Base-by-base conservation (phyloP, 2,888 invertebrate genomes). In the Sarcophaga carnaria region DNA sequence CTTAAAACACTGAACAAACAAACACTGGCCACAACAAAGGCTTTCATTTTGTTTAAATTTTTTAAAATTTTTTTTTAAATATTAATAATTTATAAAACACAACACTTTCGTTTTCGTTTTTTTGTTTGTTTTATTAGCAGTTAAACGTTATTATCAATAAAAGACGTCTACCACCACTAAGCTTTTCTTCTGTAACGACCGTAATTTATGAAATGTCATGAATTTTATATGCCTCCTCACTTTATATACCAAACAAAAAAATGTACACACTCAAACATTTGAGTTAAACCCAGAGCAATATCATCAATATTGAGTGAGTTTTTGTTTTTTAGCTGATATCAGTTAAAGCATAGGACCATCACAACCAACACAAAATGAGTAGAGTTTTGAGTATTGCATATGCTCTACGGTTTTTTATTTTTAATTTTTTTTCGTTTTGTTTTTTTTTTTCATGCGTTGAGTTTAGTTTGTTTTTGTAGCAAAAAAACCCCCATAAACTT, bases 21-120 rank as follows among this genome's bases (percentile, higher is more conserved):
- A 78, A 94, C 93, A 88, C 94, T 90, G 83, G 94, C 94, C 83
- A 94, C 90, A 84, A 92, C 86, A 83, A 95, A 90, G 75, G 93
- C 92, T 88, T 91, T 93, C 93, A 93, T 93, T 85, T 88, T 89
- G 27, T 67, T 74, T 81, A 88, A 66, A 88, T 79, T 81, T 11
- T 71, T 59, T 22, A 22, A 22, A 22, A 22, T 22, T 22, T 22
- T 22, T 22, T 22, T 22, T 22, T 22, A 22, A 22, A 22, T 22
- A 72, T 10, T 83, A 67, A 66, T 67, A 25, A 54, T 81, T 75
- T 81, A 62, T 60, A 60, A 62, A 77, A 77, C 74, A 78, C 83
- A 47, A 81, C 91, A 90, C 90, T 91, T 90, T 90, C 89, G 90
- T 88, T 90, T 89, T 90, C 86, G 88, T 77, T 86, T 25, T 8